phyloP scores from a whole-genome alignment of 2,888 invertebrate species.

The Noctua pronuba region DNA sequence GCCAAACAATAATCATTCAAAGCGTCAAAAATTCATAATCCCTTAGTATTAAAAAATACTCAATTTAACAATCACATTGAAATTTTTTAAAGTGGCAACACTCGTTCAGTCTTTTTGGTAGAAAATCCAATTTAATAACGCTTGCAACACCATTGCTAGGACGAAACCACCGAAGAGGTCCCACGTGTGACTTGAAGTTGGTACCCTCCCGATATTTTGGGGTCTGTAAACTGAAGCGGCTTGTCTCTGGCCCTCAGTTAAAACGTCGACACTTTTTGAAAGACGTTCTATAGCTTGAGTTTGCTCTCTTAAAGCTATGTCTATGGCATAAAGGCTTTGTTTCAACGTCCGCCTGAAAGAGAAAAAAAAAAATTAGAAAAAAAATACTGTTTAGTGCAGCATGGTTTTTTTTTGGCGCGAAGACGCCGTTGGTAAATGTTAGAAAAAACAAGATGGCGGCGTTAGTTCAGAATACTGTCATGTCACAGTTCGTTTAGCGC shows the following conservation, averaged over 20 bases:
- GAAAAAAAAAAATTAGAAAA: not conserved
- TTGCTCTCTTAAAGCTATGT: conserved; percentile 88
- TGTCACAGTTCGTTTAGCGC: no score
- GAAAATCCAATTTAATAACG: conserved; percentile 84
- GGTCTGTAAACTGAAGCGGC: conserved; percentile 62
- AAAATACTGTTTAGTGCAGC: not conserved
- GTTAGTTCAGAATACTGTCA: no score
- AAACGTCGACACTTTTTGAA: conserved; percentile 75
- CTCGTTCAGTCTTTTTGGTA: conserved; percentile 81
- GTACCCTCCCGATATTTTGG: conserved; percentile 72
- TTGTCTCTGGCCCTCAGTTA: conserved; percentile 74
- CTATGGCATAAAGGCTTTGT: conserved; percentile 86
- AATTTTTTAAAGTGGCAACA: conserved; percentile 60
- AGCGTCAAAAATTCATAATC: conserved; percentile 48
- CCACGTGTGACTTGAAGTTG: conserved; percentile 78
- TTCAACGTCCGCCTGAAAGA: conserved; percentile 85
- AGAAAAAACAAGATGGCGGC: not conserved
- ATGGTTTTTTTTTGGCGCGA: not conserved
- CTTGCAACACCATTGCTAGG: conserved; percentile 83
- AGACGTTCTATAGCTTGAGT: conserved; percentile 84
- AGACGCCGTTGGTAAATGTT: not conserved
- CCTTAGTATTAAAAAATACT: conserved; percentile 58
- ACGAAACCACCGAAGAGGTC: conserved; percentile 84
- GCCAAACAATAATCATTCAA: conserved; percentile 37
- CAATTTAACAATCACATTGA: conserved; percentile 59